Evolutionary conservation across 2,888 invertebrate genomes (phyloP).

Genomic region (Tenthredo notha): DNA sequence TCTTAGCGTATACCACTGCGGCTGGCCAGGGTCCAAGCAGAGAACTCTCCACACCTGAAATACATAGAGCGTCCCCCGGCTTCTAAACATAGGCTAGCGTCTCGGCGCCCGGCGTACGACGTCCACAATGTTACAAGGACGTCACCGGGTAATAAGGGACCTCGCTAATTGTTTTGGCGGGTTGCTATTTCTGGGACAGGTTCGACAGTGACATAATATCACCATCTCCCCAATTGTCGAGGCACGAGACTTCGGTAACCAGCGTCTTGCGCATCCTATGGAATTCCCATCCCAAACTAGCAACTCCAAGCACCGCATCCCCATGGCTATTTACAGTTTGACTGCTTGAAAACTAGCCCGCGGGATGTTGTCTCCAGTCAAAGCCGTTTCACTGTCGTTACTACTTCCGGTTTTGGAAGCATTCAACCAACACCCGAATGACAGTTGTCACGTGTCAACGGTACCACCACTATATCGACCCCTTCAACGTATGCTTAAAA

Average conservation of each 20-base stretch:
- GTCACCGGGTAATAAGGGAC: conserved; percentile 54
- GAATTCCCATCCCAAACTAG: not conserved
- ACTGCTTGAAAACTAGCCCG: not conserved
- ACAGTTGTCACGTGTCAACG: conserved; percentile 44
- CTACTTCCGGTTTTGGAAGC: conserved; percentile 36
- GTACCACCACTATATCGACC: not conserved
- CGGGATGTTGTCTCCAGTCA: conserved; percentile 5
- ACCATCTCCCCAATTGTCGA: conserved; percentile 34
- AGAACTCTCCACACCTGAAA: conserved; percentile 71
- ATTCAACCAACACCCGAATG: not conserved
- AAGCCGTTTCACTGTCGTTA: conserved; percentile 24
- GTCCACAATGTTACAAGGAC: conserved; percentile 66
- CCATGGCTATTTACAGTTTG: not conserved
- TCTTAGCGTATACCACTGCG: conserved; percentile 67
- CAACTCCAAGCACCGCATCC: not conserved
- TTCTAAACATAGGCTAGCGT: conserved; percentile 73
- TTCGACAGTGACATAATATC: conserved; percentile 49
- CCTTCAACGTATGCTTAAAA: not conserved
- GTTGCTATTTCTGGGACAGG: conserved; percentile 46
- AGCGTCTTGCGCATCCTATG: not conserved
- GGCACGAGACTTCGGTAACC: conserved; percentile 7
- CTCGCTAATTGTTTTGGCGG: conserved; percentile 51
- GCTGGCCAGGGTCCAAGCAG: conserved; percentile 73
- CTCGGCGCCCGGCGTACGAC: conserved; percentile 55
- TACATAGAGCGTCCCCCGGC: conserved; percentile 67